Evolutionary conservation across 2,888 invertebrate species (phyloP).

Genomic region (Orgyia antiqua): DNA sequence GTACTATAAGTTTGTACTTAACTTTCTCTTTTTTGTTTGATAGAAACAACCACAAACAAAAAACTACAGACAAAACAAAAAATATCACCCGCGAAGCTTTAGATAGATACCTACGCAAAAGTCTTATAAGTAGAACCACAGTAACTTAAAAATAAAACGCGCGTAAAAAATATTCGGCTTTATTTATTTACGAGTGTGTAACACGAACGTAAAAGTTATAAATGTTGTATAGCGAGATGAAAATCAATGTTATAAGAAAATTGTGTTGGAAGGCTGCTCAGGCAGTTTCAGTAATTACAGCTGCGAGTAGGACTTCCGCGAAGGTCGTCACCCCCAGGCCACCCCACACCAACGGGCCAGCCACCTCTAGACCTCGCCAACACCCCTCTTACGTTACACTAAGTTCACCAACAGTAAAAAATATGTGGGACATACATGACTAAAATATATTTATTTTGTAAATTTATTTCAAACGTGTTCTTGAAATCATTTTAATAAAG

Average conservation of each 20-base stretch:
- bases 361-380: slow-evolving; percentile 6
- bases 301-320: slow-evolving; percentile 43
- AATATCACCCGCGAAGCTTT: too few species aligned
- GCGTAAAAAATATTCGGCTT: too few species aligned
- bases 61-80: too few species aligned
- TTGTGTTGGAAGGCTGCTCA: slow-evolving; percentile 37
- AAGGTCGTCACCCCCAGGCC: slow-evolving; percentile 39
- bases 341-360: slow-evolving; percentile 8
- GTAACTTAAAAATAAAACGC: too few species aligned
- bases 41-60: too few species aligned
- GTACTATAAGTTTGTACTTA: too few species aligned
- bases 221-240: slow-evolving; percentile 9
- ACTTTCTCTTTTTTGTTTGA: too few species aligned
- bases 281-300: slow-evolving; percentile 43
- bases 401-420: slow-evolving; percentile 10
- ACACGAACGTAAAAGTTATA: slow-evolving; percentile 10
- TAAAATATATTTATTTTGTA: neutral
- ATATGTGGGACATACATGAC: slow-evolving; percentile 2
- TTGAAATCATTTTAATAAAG: neutral
- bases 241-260: slow-evolving; percentile 34
- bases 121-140: too few species aligned
- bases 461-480: neutral
- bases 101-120: too few species aligned
- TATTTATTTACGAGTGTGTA: too few species aligned
- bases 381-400: slow-evolving; percentile 13